A percentile compares a stretch with the other conserved stretches of the same genome.
Conservation (phyloP, 92 coral and sea anemone genomes). For the Phenganax marumi region DNA sequence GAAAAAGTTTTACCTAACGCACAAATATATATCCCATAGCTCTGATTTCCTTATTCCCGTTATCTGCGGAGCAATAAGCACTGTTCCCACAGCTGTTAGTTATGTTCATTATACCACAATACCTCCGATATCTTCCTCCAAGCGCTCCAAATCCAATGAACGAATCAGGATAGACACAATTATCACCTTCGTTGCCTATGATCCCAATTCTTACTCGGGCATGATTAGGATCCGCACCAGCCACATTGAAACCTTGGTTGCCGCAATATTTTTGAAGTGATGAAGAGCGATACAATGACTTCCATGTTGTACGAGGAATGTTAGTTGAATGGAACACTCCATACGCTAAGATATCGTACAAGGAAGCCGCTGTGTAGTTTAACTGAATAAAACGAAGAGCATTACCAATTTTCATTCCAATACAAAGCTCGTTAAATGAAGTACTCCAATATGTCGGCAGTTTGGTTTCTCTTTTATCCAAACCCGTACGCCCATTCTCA, state of each 20-base stretch:
- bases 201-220: not conserved
- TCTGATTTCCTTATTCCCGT: not conserved
- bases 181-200: not conserved
- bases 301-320: not conserved
- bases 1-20: not conserved
- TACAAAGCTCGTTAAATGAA: not conserved
- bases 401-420: conserved; percentile 6
- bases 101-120: not conserved
- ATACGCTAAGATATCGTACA: not conserved
- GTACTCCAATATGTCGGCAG: not conserved
- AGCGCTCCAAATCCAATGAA: not conserved
- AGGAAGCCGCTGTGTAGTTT: not conserved
- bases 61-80: not conserved
- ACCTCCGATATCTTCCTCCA: not conserved
- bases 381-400: not conserved
- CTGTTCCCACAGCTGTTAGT: conserved; percentile 8
- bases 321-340: not conserved
- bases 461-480: not conserved
- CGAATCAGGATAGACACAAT: not conserved
- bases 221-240: not conserved
- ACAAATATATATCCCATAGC: conserved; percentile 2
- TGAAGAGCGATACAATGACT: not conserved
- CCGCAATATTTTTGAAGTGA: not conserved
- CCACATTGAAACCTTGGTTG: not conserved
- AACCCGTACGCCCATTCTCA: not conserved